Conservation (phyloP, 2,797 vertebrate genomes). For the Hafferia zeledoni region DNA sequence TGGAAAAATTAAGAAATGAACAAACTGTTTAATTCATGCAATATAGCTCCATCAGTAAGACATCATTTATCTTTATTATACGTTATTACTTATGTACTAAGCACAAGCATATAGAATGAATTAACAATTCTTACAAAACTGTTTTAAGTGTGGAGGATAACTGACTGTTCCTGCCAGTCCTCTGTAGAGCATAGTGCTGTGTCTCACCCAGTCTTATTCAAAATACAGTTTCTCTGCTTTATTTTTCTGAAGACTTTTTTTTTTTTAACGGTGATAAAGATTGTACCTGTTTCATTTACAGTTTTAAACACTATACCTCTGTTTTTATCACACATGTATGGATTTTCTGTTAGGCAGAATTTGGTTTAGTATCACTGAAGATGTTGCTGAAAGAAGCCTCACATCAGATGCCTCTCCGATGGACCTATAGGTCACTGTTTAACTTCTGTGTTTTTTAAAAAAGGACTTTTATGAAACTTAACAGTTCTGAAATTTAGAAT, state of each 20-base stretch:
- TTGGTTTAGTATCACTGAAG: not conserved
- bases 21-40: not conserved
- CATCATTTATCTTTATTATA: not conserved
- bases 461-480: not conserved
- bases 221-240: not conserved
- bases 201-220: not conserved
- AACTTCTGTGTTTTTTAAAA: not conserved
- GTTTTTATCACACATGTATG: not conserved
- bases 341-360: not conserved
- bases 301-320: not conserved
- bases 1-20: not conserved
- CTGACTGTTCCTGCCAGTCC: not conserved
- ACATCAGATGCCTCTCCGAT: not conserved
- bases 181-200: not conserved
- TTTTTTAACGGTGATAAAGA: not conserved
- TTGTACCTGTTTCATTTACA: not conserved
- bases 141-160: not conserved
- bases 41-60: not conserved
- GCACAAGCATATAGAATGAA: not conserved
- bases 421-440: not conserved
- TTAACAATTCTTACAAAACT: not conserved
- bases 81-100: not conserved
- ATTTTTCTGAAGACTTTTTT: not conserved
- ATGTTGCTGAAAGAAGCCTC: not conserved
- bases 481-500: not conserved